Base-by-base conservation (phyloP, 2,113 vertebrate genomes). In the Melanerpes formicivorus region DNA sequence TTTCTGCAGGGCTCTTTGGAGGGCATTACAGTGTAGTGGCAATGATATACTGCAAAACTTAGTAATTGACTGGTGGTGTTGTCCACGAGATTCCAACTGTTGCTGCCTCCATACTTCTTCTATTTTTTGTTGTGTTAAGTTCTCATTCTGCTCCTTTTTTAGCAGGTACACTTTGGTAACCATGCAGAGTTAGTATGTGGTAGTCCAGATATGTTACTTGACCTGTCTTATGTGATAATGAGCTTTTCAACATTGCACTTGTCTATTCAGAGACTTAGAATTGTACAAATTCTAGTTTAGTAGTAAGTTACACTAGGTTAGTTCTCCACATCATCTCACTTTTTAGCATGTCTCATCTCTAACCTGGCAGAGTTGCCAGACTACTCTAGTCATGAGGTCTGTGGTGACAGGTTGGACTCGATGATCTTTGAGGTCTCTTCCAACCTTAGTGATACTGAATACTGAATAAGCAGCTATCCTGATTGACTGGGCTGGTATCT, bases 71-170 rank as follows among this genome's bases (percentile, higher is more conserved):
- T 71, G 46, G 3, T 18, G n/a, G 46, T 55, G 70, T 44, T 76
- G 8, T 34, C 26, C 34, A 22, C 29, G 59, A 22, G 65, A 21
- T 32, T 85, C 14, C 13, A 50, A 32, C 71, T 84, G 64, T 58
- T 27, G 15, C 3, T 59, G 76, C 23, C n/a, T 30, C 18, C 30
- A 6, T 29, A 7, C 11, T 59, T 75, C n/a, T 62, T 62, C 44
- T 0, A 0, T 55, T 79, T 84, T 26, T 26, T n/a, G 5, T n/a
- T 23, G 0, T 27, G 10, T 11, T 40, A 77, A 80, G 10, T 74
- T 78, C 25, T 81, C 14, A 2, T 27, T 73, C 46, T 66, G 16
- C 34, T 82, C 44, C 32, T 29, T 32, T 48, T 11, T 14, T 55
- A 56, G 55, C 22, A 59, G 72, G 15, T 46, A n/a, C 5, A 23